These are phyloP conservation scores for Aphelinus atriplicis DNA, from an alignment of 1,140 invertebrate species.

Conservation along the genomic window DNA sequence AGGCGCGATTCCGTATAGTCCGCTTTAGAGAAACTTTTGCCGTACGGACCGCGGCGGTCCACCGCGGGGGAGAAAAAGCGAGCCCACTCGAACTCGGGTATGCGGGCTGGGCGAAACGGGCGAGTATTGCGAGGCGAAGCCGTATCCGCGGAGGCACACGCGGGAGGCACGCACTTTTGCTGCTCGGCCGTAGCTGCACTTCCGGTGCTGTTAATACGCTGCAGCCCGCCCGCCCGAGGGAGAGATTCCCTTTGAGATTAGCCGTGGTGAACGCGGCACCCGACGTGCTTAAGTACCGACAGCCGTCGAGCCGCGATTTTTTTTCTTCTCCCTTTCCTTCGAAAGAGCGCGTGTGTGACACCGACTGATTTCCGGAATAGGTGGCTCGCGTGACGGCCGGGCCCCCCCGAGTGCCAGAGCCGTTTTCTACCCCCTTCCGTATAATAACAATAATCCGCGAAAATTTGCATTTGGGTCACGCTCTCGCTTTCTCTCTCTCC, in stretches of 20 bases:
- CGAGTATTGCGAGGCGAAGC: too few relatives aligned
- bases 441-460: constrained; percentile 54
- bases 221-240: background rate
- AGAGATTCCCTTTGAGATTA: constrained; percentile 23
- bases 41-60: too few relatives aligned
- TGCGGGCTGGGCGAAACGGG: too few relatives aligned
- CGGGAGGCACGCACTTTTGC: background rate
- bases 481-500: constrained; percentile 7
- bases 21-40: too few relatives aligned
- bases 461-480: constrained; percentile 60
- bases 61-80: too few relatives aligned
- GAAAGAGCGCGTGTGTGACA: constrained; percentile 39
- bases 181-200: background rate
- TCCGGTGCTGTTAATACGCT: background rate
- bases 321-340: constrained; percentile 37
- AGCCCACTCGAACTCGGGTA: too few relatives aligned
- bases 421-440: background rate
- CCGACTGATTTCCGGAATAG: constrained; percentile 47
- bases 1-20: too few relatives aligned
- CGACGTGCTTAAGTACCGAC: constrained; percentile 43
- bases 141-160: background rate
- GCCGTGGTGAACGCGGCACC: background rate
- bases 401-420: constrained; percentile 25
- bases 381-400: constrained; percentile 55
- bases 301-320: constrained; percentile 33